Base-by-base conservation (phyloP, 2,888 invertebrate species). In the Gymnosoma rotundatum region DNA sequence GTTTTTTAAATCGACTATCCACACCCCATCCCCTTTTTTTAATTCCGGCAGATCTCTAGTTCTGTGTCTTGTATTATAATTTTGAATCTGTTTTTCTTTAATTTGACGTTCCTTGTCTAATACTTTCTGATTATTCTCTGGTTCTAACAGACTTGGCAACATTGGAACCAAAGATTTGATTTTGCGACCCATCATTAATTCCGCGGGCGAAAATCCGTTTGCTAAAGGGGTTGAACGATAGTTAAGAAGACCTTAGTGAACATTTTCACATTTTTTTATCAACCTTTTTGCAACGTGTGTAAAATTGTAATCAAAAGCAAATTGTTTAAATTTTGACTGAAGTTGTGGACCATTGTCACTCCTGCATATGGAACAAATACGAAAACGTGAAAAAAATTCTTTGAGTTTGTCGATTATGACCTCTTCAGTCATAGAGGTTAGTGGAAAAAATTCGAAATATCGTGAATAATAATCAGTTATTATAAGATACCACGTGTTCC, bases 181-280 rank as follows among this genome's bases (percentile, higher is more conserved):
- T 42, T 45, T 56, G 8, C 74, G 32, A 32, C 78, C 72, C 48
- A 82, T 60, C 67, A 85, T 66, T 63, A 85, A 50, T 18, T 82
- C 82, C 12, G 82, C 74, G 10, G 67, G 64, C 6, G 75, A 78
- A 45, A 78, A 82, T 50, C 82, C 75, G 12, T 67, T 82, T 38
- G 61, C 60, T 50, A 82, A 54, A 9, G 32, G 75, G 10, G 75
- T 38, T 38, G 38, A 38, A 38, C 38, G 10, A 38, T 38, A 38
- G 18, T 63, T 52, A 0, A 64, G 21, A 42, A 64, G 56, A 32
- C 48, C 56, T 36, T 56, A 56, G 36, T 74, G 14, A 36, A 64
- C 56, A 56, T 74, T 45, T 10, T 45, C 32, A 12, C 42, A 64
- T 64, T 74, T 74, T n/a, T 56, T 74, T 14, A 74, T 64, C 9